These are phyloP conservation scores for Oscheius onirici DNA, from an alignment of 2,888 invertebrate genomes.

Conservation along the genomic window DNA sequence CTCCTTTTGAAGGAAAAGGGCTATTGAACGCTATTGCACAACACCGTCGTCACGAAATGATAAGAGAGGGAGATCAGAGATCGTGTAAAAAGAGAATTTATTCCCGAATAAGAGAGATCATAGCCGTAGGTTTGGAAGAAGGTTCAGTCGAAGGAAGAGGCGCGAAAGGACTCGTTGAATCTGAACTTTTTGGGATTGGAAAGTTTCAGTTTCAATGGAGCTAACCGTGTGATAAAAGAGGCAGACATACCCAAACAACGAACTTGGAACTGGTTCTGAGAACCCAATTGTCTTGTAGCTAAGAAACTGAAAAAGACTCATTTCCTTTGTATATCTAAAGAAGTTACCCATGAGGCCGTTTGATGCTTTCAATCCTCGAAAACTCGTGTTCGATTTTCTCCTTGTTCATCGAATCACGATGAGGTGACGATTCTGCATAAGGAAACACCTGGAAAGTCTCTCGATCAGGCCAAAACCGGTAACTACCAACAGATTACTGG, in stretches of 20 bases:
- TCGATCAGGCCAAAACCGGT: not conserved
- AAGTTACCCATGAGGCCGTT: constrained; percentile 48
- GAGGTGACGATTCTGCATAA: constrained; percentile 49
- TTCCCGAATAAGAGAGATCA: constrained; percentile 1
- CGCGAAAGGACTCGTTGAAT: constrained; percentile 54
- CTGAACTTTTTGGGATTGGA: too few relatives aligned
- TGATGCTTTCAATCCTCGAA: constrained; percentile 51
- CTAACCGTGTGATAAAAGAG: constrained; percentile 49
- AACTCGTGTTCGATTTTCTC: constrained; percentile 51
- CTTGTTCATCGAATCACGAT: constrained; percentile 52
- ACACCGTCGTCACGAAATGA: not conserved
- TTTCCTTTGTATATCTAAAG: not conserved
- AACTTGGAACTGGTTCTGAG: constrained; percentile 54
- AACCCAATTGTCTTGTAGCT: constrained; percentile 13
- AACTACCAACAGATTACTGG: constrained; percentile 47
- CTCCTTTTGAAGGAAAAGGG: not conserved
- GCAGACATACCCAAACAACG: constrained; percentile 61
- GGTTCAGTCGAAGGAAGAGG: constrained; percentile 18
- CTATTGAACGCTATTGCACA: constrained; percentile 13
- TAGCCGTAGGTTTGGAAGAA: not conserved
- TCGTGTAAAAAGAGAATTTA: not conserved
- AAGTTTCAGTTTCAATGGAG: too few relatives aligned
- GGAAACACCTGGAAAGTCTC: constrained; percentile 52
- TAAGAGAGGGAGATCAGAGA: not conserved
- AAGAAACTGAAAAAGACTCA: constrained; percentile 16